These are phyloP conservation scores for Nasonia vitripennis DNA, from an alignment of 1,140 invertebrate genomes.

Conservation along the genomic window DNA sequence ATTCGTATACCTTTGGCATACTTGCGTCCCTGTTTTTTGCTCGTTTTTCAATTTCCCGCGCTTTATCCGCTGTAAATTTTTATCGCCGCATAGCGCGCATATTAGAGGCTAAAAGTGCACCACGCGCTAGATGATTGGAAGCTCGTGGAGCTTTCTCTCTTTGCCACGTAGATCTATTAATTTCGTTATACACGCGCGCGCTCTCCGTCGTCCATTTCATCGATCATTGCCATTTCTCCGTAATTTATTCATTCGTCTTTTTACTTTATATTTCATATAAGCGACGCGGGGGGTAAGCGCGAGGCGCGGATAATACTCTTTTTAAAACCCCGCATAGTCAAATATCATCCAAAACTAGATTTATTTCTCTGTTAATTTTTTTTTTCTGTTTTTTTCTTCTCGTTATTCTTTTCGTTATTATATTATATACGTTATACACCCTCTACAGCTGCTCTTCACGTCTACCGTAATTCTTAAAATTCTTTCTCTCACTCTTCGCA, in stretches of 20 bases:
- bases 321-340: slow-evolving; percentile 48
- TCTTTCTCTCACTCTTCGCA: neutral
- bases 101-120: neutral
- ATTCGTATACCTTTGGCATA: neutral
- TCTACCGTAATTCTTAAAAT: neutral
- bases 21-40: neutral
- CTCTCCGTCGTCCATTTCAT: slow-evolving; percentile 22
- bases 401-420: slow-evolving; percentile 17
- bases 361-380: slow-evolving; percentile 51
- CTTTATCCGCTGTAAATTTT: neutral
- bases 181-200: neutral
- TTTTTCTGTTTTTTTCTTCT: slow-evolving; percentile 38
- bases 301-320: slow-evolving; percentile 28
- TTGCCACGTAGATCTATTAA: neutral
- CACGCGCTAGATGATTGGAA: slow-evolving; percentile 17
- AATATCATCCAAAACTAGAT: slow-evolving; percentile 60
- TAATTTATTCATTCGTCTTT: slow-evolving; percentile 29
- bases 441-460: neutral
- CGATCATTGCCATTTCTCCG: slow-evolving; percentile 39
- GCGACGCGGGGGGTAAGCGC: slow-evolving; percentile 43
- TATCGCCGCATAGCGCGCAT: neutral
- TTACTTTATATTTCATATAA: slow-evolving; percentile 16
- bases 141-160: neutral
- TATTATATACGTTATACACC: neutral
- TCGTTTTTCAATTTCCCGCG: neutral